A percentile compares a stretch with the other conserved stretches of the same genome.
phyloP scores from a whole-genome alignment of 2,797 vertebrate genomes.

The Spondyliosoma cantharus region DNA sequence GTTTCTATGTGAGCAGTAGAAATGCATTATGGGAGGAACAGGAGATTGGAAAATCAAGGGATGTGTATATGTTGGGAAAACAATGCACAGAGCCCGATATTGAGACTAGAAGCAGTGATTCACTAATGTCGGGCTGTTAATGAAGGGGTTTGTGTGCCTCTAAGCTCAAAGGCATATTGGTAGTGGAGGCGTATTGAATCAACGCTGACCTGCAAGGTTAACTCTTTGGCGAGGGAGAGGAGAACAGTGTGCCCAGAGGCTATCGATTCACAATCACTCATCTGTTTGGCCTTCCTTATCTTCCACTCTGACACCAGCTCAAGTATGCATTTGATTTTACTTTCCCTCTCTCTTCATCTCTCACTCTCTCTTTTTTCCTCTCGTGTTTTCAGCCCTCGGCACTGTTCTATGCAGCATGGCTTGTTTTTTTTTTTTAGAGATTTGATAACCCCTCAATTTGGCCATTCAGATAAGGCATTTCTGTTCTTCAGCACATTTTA shows the following conservation, averaged over 20 bases:
- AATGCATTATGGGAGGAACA: conserved; percentile 15
- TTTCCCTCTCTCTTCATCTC: conserved; percentile 1
- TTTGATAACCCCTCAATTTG: conserved; percentile 22
- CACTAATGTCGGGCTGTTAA: conserved; percentile 52
- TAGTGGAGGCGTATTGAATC: conserved; percentile 72
- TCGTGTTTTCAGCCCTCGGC: conserved; percentile 13
- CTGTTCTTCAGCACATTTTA: conserved; percentile 16
- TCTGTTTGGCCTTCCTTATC: conserved; percentile 64
- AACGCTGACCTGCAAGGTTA: conserved; percentile 64
- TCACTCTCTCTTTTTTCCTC: conserved; percentile 32
- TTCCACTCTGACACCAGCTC: conserved; percentile 54
- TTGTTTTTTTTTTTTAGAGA: conserved; percentile 19
- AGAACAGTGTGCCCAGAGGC: conserved; percentile 48
- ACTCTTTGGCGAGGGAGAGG: conserved; percentile 54
- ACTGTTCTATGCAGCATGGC: not conserved
- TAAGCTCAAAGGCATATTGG: conserved; percentile 59
- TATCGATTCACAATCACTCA: conserved; percentile 71
- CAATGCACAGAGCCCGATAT: conserved; percentile 18
- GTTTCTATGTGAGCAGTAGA: not conserved
- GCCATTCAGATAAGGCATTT: not conserved
- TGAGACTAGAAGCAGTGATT: conserved; percentile 17
- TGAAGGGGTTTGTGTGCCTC: conserved; percentile 51
- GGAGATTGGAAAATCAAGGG: conserved; percentile 20
- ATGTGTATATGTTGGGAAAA: conserved; percentile 19
- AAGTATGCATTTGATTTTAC: conserved; percentile 62